Percentiles rank a stretch among this genome's conserved stretches.
Conservation (phyloP, 2,888 invertebrate genomes). For the Acleris holmiana region DNA sequence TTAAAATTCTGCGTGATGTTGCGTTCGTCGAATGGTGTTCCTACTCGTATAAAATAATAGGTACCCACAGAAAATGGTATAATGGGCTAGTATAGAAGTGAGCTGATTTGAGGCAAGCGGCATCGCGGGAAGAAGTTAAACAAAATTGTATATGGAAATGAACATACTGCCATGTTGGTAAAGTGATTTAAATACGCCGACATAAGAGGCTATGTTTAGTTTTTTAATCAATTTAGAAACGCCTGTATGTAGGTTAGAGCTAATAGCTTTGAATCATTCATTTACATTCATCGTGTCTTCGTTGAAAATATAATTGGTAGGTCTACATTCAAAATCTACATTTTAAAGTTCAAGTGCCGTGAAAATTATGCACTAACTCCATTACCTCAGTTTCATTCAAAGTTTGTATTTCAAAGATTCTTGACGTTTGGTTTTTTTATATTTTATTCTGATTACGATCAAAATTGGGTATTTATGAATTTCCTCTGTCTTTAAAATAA, state of each 20-base stretch:
- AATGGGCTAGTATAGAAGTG: neutral
- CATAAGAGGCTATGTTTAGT: slow-evolving; percentile 30
- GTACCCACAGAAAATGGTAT: too few species aligned
- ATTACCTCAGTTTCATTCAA: too few species aligned
- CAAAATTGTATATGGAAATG: slow-evolving; percentile 37
- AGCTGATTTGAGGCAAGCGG: neutral
- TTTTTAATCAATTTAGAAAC: slow-evolving; percentile 33
- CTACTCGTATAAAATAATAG: too few species aligned
- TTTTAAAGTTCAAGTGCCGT: too few species aligned
- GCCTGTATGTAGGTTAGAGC: slow-evolving; percentile 36
- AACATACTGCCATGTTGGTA: slow-evolving; percentile 22
- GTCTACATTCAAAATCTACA: neutral
- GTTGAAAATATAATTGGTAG: slow-evolving; percentile 4
- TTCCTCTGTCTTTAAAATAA: too few species aligned
- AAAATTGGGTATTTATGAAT: too few species aligned
- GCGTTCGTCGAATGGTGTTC: too few species aligned
- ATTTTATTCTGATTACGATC: too few species aligned
- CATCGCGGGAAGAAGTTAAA: neutral
- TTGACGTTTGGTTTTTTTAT: too few species aligned
- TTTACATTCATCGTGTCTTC: slow-evolving; percentile 9
- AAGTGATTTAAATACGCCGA: slow-evolving; percentile 34
- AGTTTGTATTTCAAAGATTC: too few species aligned
- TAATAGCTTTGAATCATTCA: slow-evolving; percentile 13
- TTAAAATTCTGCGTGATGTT: too few species aligned
- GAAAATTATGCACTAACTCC: too few species aligned